Percentiles rank a stretch among this genome's conserved stretches.
Conservation (phyloP, 2,113 vertebrate species). For the Sus scrofa region DNA sequence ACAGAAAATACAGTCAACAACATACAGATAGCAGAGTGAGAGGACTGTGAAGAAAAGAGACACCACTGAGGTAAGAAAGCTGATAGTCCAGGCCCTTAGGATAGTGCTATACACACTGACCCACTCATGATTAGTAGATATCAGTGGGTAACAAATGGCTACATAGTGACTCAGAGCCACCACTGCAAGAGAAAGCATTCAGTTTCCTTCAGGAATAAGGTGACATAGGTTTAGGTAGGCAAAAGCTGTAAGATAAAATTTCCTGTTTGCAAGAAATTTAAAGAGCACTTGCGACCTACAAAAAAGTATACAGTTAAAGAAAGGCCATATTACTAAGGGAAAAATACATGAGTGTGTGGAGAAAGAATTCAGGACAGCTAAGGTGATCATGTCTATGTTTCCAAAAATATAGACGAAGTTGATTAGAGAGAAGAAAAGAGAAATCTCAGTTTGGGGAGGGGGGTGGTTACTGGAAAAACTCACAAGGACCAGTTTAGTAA, state of each 20-base stretch:
- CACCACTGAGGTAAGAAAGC: neutral
- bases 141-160: slow-evolving; percentile 47
- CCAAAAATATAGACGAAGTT: neutral
- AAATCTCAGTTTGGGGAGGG: neutral
- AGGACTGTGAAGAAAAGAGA: neutral
- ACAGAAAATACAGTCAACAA: slow-evolving; percentile 64
- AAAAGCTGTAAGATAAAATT: slow-evolving; percentile 16
- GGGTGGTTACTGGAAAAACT: slow-evolving; percentile 20
- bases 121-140: slow-evolving; percentile 18
- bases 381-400: neutral
- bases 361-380: neutral
- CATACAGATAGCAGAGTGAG: slow-evolving; percentile 24
- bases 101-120: neutral
- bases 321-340: slow-evolving; percentile 49
- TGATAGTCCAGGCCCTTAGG: neutral
- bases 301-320: neutral
- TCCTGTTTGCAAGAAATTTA: neutral
- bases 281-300: slow-evolving; percentile 17
- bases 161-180: slow-evolving; percentile 51
- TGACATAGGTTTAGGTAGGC: neutral
- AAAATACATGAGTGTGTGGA: neutral
- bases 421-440: neutral
- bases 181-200: slow-evolving; percentile 46
- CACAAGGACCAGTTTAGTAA: neutral
- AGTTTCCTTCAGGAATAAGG: neutral